Evolutionary conservation across 2,888 invertebrate genomes (phyloP), one percentile per base, ranked within the genome.

Genomic region (Ephialtes manifestator): DNA sequence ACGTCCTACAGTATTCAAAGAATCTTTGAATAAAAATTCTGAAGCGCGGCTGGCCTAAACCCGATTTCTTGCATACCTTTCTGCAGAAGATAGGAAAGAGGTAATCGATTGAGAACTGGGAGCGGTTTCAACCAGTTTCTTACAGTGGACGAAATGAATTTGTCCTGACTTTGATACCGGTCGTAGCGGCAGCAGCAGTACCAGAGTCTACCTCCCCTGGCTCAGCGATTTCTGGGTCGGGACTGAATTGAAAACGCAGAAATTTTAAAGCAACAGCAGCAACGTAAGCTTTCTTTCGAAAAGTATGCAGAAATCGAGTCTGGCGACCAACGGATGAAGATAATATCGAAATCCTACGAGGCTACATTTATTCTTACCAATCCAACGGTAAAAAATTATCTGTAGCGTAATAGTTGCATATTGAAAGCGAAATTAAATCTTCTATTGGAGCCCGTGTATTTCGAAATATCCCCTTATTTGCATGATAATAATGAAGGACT

Each of bases 11-110:
- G 13, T 39, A 60, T 70, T 18, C 20, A 60, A 65, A 70, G 51
- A 79, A 63, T 75, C 55, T 83, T 83, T 75, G 83, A 80, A 76
- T 80, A 75, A 80, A 83, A 83, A 79, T 83, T 75, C 46, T 35
- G 68, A 68, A 43, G 75, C 70, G 65, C 35, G 70, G 55, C 55
- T 72, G 60, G 53, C 46, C 39, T 70, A 58, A 76, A 76, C 55
- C 24, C 39, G 71, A 84, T 83, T 65, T 65, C 63, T 53, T 63
- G 78, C 48, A 63, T 55, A 63, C 46, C 35, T 10, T 48, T 15
- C 18, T 48, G 7, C 43, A 53, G 15, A 24, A 8, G 18, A 51
- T n/a, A 8, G 58, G 65, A 72, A 78, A 4, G 48, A 48, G 39
- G 60, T 58, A 78, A 78, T 78, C 67, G 74, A 78, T 74, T 70